These are phyloP conservation scores for Malurus splendens DNA, from an alignment of 2,797 vertebrate species.

Conservation along the genomic window DNA sequence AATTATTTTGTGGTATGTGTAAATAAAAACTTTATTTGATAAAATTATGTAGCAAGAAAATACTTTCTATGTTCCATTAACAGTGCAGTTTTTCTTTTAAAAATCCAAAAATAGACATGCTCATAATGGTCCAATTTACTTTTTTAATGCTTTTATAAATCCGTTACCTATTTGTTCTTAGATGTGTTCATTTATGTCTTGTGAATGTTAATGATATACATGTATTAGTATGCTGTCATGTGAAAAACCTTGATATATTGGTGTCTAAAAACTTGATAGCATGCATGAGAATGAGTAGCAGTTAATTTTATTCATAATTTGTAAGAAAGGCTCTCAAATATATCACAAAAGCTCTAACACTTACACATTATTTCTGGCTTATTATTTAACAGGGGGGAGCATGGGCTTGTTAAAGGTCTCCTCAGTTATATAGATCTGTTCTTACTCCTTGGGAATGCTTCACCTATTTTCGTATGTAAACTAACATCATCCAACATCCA, in stretches of 20 bases:
- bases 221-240: not conserved
- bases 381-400: not conserved
- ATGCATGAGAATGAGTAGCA: not conserved
- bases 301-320: not conserved
- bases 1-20: not conserved
- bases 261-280: not conserved
- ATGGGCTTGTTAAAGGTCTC: not conserved
- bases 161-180: not conserved
- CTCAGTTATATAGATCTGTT: not conserved
- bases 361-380: not conserved
- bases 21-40: not conserved
- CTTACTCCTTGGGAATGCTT: not conserved
- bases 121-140: not conserved
- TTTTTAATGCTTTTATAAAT: not conserved
- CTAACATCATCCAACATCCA: not conserved
- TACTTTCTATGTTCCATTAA: not conserved
- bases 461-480: not conserved
- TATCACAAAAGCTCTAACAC: not conserved
- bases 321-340: not conserved
- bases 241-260: not conserved
- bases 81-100: not conserved
- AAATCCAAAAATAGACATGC: not conserved
- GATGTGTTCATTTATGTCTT: not conserved
- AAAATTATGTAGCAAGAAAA: not conserved
- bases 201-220: not conserved